Base-by-base conservation (phyloP, 2,888 invertebrate species). In the Helicoverpa assulta region DNA sequence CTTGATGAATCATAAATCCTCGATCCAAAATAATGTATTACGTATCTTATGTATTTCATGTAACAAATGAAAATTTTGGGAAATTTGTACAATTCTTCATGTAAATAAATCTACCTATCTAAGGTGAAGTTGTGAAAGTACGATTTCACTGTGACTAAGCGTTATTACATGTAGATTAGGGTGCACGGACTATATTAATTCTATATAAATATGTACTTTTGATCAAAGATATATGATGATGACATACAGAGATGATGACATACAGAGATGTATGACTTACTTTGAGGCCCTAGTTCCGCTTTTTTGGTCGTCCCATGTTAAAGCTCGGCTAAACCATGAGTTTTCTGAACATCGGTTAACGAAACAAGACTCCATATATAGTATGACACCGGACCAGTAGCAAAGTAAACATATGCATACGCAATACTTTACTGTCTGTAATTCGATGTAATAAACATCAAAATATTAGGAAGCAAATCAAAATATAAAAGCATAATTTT, bases 361-460 rank as follows among this genome's bases (percentile, higher is more conserved):
- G 76, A 96, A 96, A 85, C 96, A 96, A 19, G 96, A 91, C 76
- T 95, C 94, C 91, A 96, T 92, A 78, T 90, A 96, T 50, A 96
- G 86, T 58, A 96, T 90, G n/a, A 95, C 91, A n/a, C 96, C 95
- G 63, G 93, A 94, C 95, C 96, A 96, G 81, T 96, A 96, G 75
- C 94, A 94, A 51, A 95, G 85, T 29, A 96, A 84, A 64, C 90
- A 82, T 60, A 96, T 90, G 78, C 94, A 96, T 21, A 94, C 89
- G 57, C 92, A 91, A 81, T 96, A 96, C 85, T 96, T 96, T 1
- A 92, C 75, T 51, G 95, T 84, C 93, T 96, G 83, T 77, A 86
- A 60, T 58, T 18, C 19, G 10, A 40, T 40, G 33, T 26, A 2
- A 40, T 26, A 40, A 33, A 8, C 40, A 21, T 29, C 7, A 52